Conservation (phyloP, 2,797 vertebrate genomes). For the Acrocephalus scirpaceus region DNA sequence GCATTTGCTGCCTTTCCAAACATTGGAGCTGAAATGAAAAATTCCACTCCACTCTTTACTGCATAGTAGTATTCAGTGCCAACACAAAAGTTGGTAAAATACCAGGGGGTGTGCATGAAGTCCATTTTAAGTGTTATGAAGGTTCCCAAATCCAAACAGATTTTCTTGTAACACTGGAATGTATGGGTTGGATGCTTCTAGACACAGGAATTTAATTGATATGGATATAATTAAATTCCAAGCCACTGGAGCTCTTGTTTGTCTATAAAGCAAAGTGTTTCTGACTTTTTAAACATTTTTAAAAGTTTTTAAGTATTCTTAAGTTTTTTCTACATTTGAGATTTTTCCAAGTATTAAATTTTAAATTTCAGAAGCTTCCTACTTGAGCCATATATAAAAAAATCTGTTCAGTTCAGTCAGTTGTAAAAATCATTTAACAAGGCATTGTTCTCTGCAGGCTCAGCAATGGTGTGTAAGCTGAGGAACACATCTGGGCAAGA, state of each 20-base stretch:
- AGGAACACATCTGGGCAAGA: neutral
- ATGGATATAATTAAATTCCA: neutral
- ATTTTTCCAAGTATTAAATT: neutral
- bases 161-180: neutral
- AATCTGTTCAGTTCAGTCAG: neutral
- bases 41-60: neutral
- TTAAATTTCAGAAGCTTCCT: neutral
- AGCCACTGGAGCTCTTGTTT: neutral
- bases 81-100: slow-evolving; percentile 34
- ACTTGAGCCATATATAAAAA: neutral
- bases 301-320: neutral
- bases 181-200: neutral
- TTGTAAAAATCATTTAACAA: neutral
- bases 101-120: neutral
- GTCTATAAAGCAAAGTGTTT: neutral
- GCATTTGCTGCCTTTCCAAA: neutral
- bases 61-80: neutral
- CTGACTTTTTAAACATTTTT: neutral
- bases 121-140: neutral
- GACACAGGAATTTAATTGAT: neutral
- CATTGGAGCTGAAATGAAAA: neutral
- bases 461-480: neutral
- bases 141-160: neutral
- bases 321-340: neutral
- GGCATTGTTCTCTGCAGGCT: neutral